Percentiles rank a stretch among this genome's conserved stretches.
Conservation (phyloP, 2,888 invertebrate genomes). For the Lasioglossum oenotherae region DNA sequence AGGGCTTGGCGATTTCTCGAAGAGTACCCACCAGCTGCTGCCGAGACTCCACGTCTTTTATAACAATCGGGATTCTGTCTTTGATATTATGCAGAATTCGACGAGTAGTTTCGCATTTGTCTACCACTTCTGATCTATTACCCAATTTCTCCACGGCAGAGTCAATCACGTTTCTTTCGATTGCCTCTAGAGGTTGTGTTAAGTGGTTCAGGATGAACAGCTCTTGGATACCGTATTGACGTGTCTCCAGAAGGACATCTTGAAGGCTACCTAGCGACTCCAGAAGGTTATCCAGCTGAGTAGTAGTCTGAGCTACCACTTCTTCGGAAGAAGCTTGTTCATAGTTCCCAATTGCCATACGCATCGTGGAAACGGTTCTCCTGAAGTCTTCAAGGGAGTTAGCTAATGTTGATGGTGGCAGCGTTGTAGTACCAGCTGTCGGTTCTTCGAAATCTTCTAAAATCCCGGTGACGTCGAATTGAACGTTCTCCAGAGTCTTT, state of each 20-base stretch:
- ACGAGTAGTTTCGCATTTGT: conserved; percentile 56
- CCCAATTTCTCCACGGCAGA: conserved; percentile 57
- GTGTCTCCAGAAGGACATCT: conserved; percentile 53
- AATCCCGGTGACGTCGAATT: conserved; percentile 72
- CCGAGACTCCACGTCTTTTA: conserved; percentile 66
- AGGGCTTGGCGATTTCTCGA: conserved; percentile 72
- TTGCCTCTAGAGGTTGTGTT: conserved; percentile 66
- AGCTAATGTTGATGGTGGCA: conserved; percentile 69
- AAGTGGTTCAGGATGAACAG: conserved; percentile 73
- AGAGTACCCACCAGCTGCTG: conserved; percentile 71
- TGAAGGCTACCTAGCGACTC: conserved; percentile 50
- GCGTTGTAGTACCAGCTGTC: conserved; percentile 57
- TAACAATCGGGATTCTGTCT: conserved; percentile 67
- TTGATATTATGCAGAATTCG: conserved; percentile 68
- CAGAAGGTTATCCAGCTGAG: conserved; percentile 35
- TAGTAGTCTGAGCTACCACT: conserved; percentile 17
- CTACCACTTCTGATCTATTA: conserved; percentile 14
- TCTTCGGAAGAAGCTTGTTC: conserved; percentile 37
- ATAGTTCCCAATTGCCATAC: conserved; percentile 27
- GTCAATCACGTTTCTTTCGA: conserved; percentile 68
- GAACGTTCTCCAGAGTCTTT: conserved; percentile 68
- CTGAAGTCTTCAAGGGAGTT: conserved; percentile 73
- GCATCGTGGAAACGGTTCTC: conserved; percentile 62
- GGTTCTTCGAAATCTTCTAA: conserved; percentile 77
- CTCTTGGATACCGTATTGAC: conserved; percentile 72